Evolutionary conservation across 1,140 invertebrate species (phyloP), one percentile per base, ranked within the genome.

Genomic region (Neoseiulus cucumeris): DNA sequence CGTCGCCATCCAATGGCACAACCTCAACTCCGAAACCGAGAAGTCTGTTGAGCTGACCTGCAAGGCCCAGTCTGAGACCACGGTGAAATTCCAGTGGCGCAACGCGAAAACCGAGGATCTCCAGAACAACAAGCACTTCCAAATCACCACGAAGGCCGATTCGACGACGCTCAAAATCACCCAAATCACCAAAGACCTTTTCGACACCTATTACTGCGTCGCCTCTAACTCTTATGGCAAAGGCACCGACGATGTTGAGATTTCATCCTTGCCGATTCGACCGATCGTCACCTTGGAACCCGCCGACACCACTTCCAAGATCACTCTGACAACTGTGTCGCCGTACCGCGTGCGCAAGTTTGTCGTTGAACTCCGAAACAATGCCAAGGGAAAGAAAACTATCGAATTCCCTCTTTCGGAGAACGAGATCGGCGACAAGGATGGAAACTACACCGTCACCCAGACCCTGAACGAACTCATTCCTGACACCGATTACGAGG

Each of bases 371-470:
- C 22, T 59, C 22, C 25, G 33, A 33, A 33, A 33, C 14, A 59
- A 59, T 25, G 51, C 22, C 33, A 33, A 20, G 14, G 51, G 33
- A 33, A 25, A 12, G 25, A 25, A 33, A 25, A 25, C 33, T 2
- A 25, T 59, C 22, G 51, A 59, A 18, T 25, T 59, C 12, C 51
- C 22, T 33, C 12, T 59, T 2, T 33, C 51, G 22, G 25, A 1
- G 51, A 59, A 59, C 51, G 51, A 59, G 51, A 59, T 59, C 51
- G 51, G 25, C 22, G 51, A 25, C 51, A 33, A 25, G 14, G 51
- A 59, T 59, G 51, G 51, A 25, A 59, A 59, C 25, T 59, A 59
- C 51, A 33, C 25, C 25, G 25, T 59, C 51, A 25, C 25, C 12
- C 25, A 59, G 25, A 14, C 33, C 14, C 25, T 59, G 14, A 20